Percentiles rank a stretch among this genome's conserved stretches.
phyloP scores from a whole-genome alignment of 2,888 invertebrate genomes.

The Eueremaeus valkanovi region DNA sequence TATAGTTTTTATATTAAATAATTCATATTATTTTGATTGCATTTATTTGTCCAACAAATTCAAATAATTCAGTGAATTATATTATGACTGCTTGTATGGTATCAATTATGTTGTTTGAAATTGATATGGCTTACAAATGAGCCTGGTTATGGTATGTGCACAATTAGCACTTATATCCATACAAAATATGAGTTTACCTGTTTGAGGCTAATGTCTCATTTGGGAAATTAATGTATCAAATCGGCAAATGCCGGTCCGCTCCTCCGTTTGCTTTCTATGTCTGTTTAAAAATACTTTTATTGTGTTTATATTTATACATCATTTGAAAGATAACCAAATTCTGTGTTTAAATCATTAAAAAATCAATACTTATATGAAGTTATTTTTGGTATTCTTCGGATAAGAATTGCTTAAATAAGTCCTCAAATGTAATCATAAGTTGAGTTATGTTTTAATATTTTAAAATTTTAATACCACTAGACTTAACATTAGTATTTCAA shows the following conservation, averaged over 20 bases:
- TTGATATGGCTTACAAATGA: too few relatives aligned
- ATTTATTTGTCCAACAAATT: not conserved
- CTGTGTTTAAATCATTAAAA: too few relatives aligned
- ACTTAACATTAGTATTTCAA: too few relatives aligned
- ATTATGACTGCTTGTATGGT: not conserved
- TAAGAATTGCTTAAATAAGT: too few relatives aligned
- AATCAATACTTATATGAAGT: too few relatives aligned
- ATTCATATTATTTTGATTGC: not conserved
- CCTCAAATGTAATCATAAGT: too few relatives aligned
- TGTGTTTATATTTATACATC: not conserved
- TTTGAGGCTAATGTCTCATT: constrained; percentile 18
- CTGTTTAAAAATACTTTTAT: not conserved
- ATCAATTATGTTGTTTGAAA: not conserved
- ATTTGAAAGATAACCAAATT: too few relatives aligned
- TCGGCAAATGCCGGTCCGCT: not conserved
- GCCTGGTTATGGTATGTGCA: not conserved
- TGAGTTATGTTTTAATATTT: too few relatives aligned
- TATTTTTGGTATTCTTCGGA: too few relatives aligned
- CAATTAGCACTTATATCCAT: constrained; percentile 7
- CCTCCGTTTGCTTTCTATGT: not conserved
- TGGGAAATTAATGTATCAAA: constrained; percentile 11
- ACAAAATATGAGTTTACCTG: not conserved
- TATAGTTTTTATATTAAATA: not conserved
- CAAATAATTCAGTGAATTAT: not conserved
- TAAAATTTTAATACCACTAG: too few relatives aligned